Conservation (phyloP, 2,888 invertebrate species). For the Ennomos erosarius region DNA sequence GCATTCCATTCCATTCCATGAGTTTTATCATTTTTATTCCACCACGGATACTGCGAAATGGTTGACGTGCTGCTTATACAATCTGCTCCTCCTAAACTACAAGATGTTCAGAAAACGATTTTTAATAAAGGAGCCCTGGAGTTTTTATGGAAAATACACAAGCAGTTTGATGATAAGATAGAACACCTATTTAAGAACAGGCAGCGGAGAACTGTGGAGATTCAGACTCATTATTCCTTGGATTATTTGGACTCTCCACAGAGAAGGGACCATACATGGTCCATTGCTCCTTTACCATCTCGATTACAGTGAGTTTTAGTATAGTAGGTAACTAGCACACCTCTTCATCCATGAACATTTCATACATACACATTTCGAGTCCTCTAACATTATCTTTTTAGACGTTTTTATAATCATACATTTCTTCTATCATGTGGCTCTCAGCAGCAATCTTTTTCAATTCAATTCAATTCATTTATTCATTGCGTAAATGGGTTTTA, state of each 20-base stretch:
- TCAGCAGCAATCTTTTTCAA: too few species aligned
- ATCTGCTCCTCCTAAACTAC: slow-evolving; percentile 81
- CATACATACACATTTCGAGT: too few species aligned
- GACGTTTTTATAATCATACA: too few species aligned
- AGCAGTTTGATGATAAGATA: slow-evolving; percentile 78
- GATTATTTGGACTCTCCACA: slow-evolving; percentile 74
- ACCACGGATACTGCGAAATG: slow-evolving; percentile 43
- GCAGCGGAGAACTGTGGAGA: slow-evolving; percentile 60
- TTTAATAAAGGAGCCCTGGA: slow-evolving; percentile 84
- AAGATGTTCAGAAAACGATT: slow-evolving; percentile 81
- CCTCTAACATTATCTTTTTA: too few species aligned
- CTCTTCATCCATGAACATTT: too few species aligned
- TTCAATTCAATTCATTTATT: too few species aligned
- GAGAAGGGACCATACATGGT: slow-evolving; percentile 82
- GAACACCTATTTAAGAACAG: slow-evolving; percentile 76
- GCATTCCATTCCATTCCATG: too few species aligned
- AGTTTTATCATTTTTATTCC: too few species aligned
- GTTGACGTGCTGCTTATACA: slow-evolving; percentile 70
- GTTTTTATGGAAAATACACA: slow-evolving; percentile 83
- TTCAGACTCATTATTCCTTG: slow-evolving; percentile 55
- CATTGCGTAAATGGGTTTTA: too few species aligned
- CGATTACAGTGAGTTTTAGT: slow-evolving; percentile 73
- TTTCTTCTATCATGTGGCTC: too few species aligned
- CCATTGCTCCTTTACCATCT: slow-evolving; percentile 83
- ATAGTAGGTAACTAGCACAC: too few species aligned